phyloP scores from a whole-genome alignment of 2,797 vertebrate genomes.

The Caiman crocodilus region DNA sequence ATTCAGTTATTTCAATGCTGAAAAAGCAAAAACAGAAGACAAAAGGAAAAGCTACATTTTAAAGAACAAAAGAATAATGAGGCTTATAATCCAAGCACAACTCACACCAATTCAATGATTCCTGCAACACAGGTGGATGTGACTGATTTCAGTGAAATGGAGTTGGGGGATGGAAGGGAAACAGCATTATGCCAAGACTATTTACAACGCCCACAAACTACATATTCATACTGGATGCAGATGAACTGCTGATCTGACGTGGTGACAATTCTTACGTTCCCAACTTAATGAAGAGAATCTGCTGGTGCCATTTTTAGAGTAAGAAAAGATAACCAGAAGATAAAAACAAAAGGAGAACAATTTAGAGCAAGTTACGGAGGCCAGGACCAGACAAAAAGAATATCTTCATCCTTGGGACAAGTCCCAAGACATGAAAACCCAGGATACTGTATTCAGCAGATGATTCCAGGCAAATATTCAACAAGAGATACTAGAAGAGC shows the following conservation, averaged over 20 bases:
- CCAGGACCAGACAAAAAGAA: background rate
- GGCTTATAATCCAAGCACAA: background rate
- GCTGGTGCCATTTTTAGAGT: background rate
- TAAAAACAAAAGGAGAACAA: background rate
- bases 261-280: background rate
- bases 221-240: background rate
- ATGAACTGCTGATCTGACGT: background rate
- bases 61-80: background rate
- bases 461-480: fast-evolving
- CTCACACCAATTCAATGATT: background rate
- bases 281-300: background rate
- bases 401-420: fast-evolving
- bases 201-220: background rate
- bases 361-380: fast-evolving
- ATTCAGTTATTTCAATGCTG: background rate
- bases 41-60: background rate
- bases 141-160: background rate
- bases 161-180: background rate
- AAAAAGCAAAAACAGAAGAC: background rate
- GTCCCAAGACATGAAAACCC: background rate
- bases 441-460: background rate
- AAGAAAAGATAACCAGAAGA: background rate
- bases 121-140: background rate
- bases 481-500: background rate
- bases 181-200: background rate